Percentiles rank a stretch among this genome's conserved stretches.
phyloP scores from a whole-genome alignment of 2,113 vertebrate species.

The Phrynocephalus versicolor region DNA sequence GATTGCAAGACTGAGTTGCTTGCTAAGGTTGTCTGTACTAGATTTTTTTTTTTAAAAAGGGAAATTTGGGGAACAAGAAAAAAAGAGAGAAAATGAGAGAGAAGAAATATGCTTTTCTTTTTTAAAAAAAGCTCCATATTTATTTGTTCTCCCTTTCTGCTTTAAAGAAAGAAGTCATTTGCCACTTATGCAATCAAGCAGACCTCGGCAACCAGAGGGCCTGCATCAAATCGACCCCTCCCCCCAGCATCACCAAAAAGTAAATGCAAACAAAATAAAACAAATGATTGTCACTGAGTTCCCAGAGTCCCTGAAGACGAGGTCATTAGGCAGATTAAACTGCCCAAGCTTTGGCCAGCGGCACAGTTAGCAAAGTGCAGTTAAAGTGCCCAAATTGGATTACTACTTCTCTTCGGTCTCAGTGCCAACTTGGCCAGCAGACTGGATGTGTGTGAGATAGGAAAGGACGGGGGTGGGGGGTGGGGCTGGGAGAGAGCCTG shows the following conservation, averaged over 20 bases:
- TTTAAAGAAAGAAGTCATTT: neutral
- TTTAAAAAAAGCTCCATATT: accelerated
- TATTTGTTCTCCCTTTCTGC: neutral
- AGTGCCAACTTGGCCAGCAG: slow-evolving; percentile 51
- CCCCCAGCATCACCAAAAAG: neutral
- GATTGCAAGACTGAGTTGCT: slow-evolving; percentile 42
- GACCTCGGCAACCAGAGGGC: neutral
- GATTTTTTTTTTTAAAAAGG: too few species aligned
- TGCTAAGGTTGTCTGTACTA: slow-evolving; percentile 43
- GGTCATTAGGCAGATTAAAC: slow-evolving; percentile 71
- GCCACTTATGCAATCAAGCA: neutral
- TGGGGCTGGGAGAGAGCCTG: neutral
- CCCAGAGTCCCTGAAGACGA: slow-evolving; percentile 32
- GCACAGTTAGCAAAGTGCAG: slow-evolving; percentile 61
- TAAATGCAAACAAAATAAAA: slow-evolving; percentile 54
- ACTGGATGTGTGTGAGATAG: neutral
- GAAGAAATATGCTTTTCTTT: neutral
- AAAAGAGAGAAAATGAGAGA: neutral
- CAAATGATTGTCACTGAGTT: slow-evolving; percentile 19
- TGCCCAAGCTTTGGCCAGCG: slow-evolving; percentile 43
- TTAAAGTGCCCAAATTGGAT: slow-evolving; percentile 70
- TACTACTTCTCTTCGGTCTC: slow-evolving; percentile 26
- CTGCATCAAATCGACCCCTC: slow-evolving; percentile 7
- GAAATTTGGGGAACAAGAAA: too few species aligned
- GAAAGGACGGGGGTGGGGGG: neutral